A percentile compares a stretch with the other conserved stretches of the same genome.
phyloP scores from a whole-genome alignment of 2,113 vertebrate genomes.

The Elephantulus edwardii region DNA sequence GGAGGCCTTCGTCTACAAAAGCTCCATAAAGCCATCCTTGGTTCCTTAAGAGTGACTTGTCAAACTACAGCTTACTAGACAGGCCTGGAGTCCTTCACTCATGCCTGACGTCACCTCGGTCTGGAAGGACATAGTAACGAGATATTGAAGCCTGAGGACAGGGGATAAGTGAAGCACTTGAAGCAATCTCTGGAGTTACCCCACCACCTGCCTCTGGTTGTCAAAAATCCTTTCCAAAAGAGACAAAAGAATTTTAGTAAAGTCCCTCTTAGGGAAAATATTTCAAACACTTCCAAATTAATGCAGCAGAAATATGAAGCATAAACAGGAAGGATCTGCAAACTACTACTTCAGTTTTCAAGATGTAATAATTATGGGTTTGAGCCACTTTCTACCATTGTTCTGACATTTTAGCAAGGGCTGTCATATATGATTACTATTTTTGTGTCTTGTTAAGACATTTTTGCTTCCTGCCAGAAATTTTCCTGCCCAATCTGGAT shows the following conservation, averaged over 20 bases:
- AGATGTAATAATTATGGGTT: conserved; percentile 89
- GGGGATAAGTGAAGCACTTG: background rate
- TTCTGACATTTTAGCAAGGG: conserved; percentile 89
- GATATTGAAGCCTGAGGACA: background rate
- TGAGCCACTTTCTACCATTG: conserved; percentile 89
- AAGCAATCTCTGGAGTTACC: background rate
- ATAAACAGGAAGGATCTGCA: conserved; percentile 78
- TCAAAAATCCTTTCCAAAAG: conserved; percentile 92
- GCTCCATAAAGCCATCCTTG: background rate
- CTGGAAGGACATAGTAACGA: background rate
- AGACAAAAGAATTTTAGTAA: conserved; percentile 89
- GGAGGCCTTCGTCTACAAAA: background rate
- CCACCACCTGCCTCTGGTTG: background rate
- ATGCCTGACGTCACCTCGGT: no score
- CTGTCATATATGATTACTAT: conserved; percentile 78
- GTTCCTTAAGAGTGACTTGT: background rate
- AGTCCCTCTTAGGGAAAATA: conserved; percentile 84
- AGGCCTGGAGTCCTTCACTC: no score
- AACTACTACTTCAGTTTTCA: conserved; percentile 63
- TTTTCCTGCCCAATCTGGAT: conserved; percentile 89
- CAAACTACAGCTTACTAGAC: background rate
- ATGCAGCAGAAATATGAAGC: conserved; percentile 88
- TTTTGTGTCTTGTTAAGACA: conserved; percentile 68
- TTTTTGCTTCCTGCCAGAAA: conserved; percentile 82
- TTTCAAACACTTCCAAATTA: conserved; percentile 81